Conservation (phyloP, 2,888 invertebrate genomes). For the Drosophila algonquin region DNA sequence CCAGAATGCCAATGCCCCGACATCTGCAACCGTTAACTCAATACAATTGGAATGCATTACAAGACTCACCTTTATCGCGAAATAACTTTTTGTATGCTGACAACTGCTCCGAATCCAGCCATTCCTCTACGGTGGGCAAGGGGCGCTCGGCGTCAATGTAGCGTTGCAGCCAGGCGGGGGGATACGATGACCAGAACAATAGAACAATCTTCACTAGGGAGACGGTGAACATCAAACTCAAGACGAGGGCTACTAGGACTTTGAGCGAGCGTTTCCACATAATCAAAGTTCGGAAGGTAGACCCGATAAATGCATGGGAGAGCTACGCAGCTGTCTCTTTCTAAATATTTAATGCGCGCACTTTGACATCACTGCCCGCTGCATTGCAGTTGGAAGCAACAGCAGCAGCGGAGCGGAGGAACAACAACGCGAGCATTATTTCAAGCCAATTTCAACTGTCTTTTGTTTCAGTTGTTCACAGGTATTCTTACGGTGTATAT, state of each 20-base stretch:
- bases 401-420: background rate
- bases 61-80: slow-evolving; percentile 88
- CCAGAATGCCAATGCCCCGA: background rate
- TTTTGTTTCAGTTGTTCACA: background rate
- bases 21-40: background rate
- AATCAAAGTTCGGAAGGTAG: slow-evolving; percentile 45
- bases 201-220: slow-evolving; percentile 84
- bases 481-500: background rate
- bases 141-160: slow-evolving; percentile 83
- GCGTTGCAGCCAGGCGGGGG: slow-evolving; percentile 67
- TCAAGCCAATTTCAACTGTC: background rate
- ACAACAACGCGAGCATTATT: slow-evolving; percentile 13
- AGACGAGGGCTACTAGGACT: slow-evolving; percentile 84
- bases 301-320: slow-evolving; percentile 11
- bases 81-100: slow-evolving; percentile 89
- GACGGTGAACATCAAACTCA: slow-evolving; percentile 85
- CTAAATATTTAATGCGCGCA: slow-evolving; percentile 54
- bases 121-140: slow-evolving; percentile 87
- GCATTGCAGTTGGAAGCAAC: slow-evolving; percentile 5
- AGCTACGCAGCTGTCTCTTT: slow-evolving; percentile 28
- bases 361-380: slow-evolving; percentile 28
- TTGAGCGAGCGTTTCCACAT: slow-evolving; percentile 84
- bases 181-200: slow-evolving; percentile 84
- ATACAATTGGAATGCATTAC: background rate
- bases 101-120: slow-evolving; percentile 90